Evolutionary conservation across 2,797 vertebrate genomes (phyloP), one percentile per base, ranked within the genome.

Genomic region (Phylloscopus collybita): DNA sequence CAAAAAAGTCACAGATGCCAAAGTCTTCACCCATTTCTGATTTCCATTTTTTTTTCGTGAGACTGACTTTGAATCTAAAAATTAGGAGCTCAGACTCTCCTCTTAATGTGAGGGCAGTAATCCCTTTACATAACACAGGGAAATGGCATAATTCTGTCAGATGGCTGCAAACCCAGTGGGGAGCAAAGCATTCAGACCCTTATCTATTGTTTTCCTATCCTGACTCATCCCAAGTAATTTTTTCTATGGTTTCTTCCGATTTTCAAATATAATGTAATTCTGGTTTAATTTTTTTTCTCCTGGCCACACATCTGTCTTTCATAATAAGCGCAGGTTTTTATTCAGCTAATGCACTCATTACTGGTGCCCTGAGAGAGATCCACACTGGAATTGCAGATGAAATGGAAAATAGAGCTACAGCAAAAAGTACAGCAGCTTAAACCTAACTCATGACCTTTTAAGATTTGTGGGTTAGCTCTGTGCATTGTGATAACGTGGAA

Each of bases 141-240:
- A 93, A 94, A 87, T 61, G 83, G 80, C 88, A 89, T 47, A 23
- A 59, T 86, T 95, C 76, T 82, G 65, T 70, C 92, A 94, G 66
- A 50, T 3, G 1, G 53, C 80, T 6, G 0, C 5, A 0, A 74
- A 67, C 88, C 59, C 83, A 22, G 61, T 4, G 14, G 70, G 80
- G 73, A 96, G 64, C 1, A 0, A 62, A 87, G 50, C 54, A 29
- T 71, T 92, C 81, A 85, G 86, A 61, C 79, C 67, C 44, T 87
- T 90, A 82, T 54, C 78, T 85, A 85, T 91, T 89, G 83, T 95
- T 88, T 79, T 57, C 34, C 45, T 60, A 27, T 25, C 49, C 67
- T 82, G 78, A 80, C 57, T 80, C 83, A 90, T 80, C 78, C 59
- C 57, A 67, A 80, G 27, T 51, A 2, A 80, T 78, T 89, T 92